These are phyloP conservation scores for Aleadryas rufinucha DNA, from an alignment of 2,113 vertebrate species.

Conservation along the genomic window DNA sequence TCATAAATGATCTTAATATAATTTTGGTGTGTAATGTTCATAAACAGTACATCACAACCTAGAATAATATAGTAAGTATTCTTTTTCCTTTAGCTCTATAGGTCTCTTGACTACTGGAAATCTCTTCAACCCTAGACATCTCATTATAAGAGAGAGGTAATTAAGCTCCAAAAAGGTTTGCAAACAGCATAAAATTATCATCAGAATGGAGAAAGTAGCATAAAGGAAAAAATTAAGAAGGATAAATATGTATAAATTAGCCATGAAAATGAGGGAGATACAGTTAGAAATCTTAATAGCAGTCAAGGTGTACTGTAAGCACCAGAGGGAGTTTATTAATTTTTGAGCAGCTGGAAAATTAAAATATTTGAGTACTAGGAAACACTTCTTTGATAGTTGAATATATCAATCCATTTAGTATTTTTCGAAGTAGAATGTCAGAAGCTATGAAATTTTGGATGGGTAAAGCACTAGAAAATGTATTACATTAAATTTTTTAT, in stretches of 20 bases:
- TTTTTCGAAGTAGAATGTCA: not conserved
- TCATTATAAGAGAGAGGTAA: not conserved
- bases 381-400: not conserved
- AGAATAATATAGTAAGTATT: not conserved
- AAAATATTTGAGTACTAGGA: not conserved
- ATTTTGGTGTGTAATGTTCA: not conserved
- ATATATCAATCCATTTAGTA: not conserved
- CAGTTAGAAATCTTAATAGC: not conserved
- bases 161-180: not conserved
- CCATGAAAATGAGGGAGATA: not conserved
- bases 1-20: not conserved
- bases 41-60: not conserved
- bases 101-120: not conserved
- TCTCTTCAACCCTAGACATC: not conserved
- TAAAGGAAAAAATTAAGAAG: not conserved
- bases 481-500: not conserved
- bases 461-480: not conserved
- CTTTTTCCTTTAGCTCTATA: not conserved
- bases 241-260: not conserved
- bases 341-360: not conserved
- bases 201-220: not conserved
- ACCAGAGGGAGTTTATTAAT: not conserved
- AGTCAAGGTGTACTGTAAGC: not conserved
- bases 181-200: not conserved
- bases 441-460: not conserved